Evolutionary conservation across 2,113 vertebrate genomes (phyloP).

Genomic region (Morone saxatilis): DNA sequence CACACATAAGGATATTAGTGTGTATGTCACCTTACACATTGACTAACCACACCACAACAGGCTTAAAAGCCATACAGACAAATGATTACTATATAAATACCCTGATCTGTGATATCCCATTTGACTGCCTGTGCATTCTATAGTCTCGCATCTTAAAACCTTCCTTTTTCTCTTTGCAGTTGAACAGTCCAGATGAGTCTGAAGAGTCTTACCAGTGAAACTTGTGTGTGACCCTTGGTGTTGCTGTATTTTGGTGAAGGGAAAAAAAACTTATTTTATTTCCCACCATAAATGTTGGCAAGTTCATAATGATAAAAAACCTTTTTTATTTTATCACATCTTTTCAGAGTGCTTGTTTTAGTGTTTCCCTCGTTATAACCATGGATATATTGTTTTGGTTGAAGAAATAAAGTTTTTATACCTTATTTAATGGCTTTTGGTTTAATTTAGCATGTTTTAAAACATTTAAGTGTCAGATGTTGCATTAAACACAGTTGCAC

Average conservation of each 20-base stretch:
- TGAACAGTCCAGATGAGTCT: conserved; percentile 86
- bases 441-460: conserved; percentile 1
- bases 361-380: conserved; percentile 70
- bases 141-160: neutral
- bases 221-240: conserved; percentile 40
- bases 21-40: neutral
- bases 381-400: conserved; percentile 79
- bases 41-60: neutral
- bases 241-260: conserved; percentile 57
- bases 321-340: conserved; percentile 51
- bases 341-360: conserved; percentile 68
- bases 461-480: neutral
- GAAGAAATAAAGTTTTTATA: conserved; percentile 85
- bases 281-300: conserved; percentile 56
- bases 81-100: neutral
- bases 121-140: neutral
- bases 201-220: conserved; percentile 48
- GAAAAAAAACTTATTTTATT: conserved; percentile 63
- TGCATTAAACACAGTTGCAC: neutral
- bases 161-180: conserved; percentile 70
- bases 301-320: conserved; percentile 42
- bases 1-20: neutral
- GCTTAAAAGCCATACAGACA: neutral
- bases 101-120: neutral
- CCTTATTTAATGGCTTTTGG: conserved; percentile 42